These are phyloP conservation scores for Tipula vernalis DNA, from an alignment of 2,888 invertebrate species.

Conservation along the genomic window DNA sequence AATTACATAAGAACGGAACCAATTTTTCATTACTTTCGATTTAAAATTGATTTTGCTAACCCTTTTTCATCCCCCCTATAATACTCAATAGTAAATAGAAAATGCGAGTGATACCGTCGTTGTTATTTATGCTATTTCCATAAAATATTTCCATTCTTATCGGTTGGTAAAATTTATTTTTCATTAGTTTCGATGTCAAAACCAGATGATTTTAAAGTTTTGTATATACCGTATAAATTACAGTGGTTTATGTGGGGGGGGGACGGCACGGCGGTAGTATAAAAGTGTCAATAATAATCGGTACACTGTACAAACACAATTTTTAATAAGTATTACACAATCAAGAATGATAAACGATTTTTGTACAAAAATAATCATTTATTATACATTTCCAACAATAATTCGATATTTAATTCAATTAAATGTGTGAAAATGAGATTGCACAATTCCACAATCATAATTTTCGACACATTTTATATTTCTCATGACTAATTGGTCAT, in stretches of 20 bases:
- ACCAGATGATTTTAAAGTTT: background rate
- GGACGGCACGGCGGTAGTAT: background rate
- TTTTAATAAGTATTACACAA: background rate
- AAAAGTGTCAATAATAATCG: background rate
- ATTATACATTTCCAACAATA: background rate
- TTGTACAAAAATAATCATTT: background rate
- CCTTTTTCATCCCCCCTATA: background rate
- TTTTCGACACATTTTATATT: background rate
- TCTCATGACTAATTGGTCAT: background rate
- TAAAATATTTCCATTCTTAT: background rate
- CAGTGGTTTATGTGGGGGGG: background rate
- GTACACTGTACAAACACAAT: background rate
- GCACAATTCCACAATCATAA: background rate
- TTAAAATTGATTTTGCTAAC: background rate
- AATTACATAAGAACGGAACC: background rate
- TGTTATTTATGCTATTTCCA: background rate
- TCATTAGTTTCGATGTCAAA: background rate
- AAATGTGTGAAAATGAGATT: background rate
- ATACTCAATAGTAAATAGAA: background rate
- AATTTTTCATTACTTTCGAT: background rate
- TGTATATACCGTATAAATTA: background rate
- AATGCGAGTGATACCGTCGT: background rate
- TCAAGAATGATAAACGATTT: background rate
- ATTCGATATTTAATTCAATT: slow-evolving; percentile 4
- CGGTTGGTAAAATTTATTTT: background rate